These are phyloP conservation scores for Campylomormyrus numenius DNA, from an alignment of 2,113 vertebrate species.

Conservation along the genomic window DNA sequence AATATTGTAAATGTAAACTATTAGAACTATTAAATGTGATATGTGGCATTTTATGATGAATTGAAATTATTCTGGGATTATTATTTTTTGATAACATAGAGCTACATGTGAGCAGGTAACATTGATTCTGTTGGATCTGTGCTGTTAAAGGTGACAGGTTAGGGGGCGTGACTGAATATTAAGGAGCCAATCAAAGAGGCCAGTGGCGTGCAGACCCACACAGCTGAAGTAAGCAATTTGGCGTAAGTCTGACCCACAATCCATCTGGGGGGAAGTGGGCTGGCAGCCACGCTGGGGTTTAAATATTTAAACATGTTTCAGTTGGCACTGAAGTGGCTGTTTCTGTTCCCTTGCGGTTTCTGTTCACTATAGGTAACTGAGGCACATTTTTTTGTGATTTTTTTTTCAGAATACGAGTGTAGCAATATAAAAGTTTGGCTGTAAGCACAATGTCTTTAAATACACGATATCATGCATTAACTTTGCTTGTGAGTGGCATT, in stretches of 20 bases:
- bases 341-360: conserved; percentile 13
- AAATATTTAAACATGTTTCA: conserved; percentile 31
- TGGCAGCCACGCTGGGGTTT: conserved; percentile 11
- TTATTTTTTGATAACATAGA: not conserved
- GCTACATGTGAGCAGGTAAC: not conserved
- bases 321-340: conserved; percentile 17
- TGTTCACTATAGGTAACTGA: conserved; percentile 16
- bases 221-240: conserved; percentile 13
- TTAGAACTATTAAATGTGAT: not conserved
- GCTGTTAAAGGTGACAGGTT: not conserved
- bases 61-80: not conserved
- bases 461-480: not conserved
- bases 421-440: not conserved
- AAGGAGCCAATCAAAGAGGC: not conserved
- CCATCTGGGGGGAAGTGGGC: conserved; percentile 11
- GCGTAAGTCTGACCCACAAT: conserved; percentile 15
- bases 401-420: not conserved
- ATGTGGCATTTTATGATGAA: not conserved
- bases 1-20: not conserved
- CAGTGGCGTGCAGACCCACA: not conserved
- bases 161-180: not conserved
- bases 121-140: not conserved
- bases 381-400: conserved; percentile 2
- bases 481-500: not conserved
- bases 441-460: not conserved